A percentile compares a stretch with the other conserved stretches of the same genome.
Evolutionary conservation across 2,113 vertebrate genomes (phyloP).

Genomic region (Thamnophis sirtalis): DNA sequence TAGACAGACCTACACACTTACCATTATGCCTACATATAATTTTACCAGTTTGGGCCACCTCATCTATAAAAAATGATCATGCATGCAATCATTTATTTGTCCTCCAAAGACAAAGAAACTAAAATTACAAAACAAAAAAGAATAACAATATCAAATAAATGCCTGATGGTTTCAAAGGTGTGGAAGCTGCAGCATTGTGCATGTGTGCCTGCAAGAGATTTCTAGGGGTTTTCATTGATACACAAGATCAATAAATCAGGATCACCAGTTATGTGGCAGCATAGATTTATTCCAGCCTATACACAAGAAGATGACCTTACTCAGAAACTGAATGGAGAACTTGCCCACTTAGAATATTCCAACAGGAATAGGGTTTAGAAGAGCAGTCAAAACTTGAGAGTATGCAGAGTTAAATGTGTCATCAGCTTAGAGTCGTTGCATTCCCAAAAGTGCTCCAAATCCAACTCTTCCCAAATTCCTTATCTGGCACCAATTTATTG

Average conservation of each 20-base stretch:
- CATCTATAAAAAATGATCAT: not conserved
- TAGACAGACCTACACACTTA: not conserved
- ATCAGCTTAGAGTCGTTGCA: not conserved
- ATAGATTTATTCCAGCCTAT: no score
- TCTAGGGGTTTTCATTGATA: not conserved
- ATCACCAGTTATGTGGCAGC: no score
- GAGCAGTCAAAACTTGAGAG: not conserved
- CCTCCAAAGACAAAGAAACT: not conserved
- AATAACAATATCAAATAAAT: not conserved
- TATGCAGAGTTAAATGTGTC: not conserved
- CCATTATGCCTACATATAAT: not conserved
- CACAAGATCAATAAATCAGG: not conserved
- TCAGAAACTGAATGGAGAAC: not conserved
- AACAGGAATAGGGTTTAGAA: not conserved
- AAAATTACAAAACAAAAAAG: not conserved
- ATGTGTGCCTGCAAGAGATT: not conserved
- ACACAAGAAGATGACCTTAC: no score
- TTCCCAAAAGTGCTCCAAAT: not conserved
- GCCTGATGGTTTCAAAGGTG: not conserved
- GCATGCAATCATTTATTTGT: not conserved
- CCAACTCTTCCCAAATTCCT: not conserved
- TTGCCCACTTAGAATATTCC: not conserved
- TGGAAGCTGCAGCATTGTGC: not conserved
- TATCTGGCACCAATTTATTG: not conserved
- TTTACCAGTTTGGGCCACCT: not conserved